Conservation (phyloP, 2,888 invertebrate species). For the Leptopilina myrica region DNA sequence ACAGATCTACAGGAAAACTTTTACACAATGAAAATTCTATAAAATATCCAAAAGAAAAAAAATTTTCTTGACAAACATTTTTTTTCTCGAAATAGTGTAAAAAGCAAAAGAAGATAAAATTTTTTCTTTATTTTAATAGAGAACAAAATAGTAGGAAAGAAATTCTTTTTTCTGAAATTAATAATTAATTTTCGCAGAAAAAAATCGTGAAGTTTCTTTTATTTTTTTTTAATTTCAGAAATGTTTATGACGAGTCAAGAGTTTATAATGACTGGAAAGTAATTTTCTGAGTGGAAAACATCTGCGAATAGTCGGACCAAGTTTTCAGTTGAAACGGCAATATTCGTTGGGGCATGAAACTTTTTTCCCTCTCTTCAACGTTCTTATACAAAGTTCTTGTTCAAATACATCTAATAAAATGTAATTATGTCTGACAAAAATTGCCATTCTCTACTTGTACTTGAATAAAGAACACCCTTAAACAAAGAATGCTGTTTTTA, state of each 20-base stretch:
- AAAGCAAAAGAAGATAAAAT: too few species aligned
- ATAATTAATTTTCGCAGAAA: too few species aligned
- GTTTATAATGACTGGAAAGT: neutral
- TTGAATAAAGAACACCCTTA: too few species aligned
- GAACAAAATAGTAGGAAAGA: too few species aligned
- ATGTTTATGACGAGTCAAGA: neutral
- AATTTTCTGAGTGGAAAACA: slow-evolving; percentile 12
- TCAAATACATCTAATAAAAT: neutral
- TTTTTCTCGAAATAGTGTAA: too few species aligned
- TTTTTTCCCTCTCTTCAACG: neutral
- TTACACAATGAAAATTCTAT: neutral
- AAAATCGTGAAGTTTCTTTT: neutral
- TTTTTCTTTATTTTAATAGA: too few species aligned
- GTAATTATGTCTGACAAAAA: too few species aligned
- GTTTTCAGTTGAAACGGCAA: neutral
- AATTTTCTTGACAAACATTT: too few species aligned
- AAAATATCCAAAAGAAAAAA: neutral
- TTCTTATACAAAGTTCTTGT: neutral
- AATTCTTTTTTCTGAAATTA: too few species aligned
- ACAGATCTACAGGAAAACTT: neutral
- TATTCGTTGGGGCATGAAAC: neutral
- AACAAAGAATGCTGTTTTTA: too few species aligned
- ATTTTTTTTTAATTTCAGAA: neutral
- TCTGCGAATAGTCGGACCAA: neutral
- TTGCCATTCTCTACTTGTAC: too few species aligned